Conservation (phyloP, 2,113 vertebrate species). For the Mungos mungo region DNA sequence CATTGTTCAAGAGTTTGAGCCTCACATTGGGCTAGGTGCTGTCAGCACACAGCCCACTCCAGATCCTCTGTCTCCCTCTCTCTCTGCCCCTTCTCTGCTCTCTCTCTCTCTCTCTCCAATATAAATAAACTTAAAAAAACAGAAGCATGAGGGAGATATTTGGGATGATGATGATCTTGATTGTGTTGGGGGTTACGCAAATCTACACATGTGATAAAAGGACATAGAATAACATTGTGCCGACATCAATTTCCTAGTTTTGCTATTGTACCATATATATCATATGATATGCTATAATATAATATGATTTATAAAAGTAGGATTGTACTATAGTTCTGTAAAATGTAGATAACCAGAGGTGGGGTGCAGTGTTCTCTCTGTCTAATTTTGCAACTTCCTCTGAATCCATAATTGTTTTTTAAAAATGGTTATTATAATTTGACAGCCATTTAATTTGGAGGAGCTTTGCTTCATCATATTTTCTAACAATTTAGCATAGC, state of each 20-base stretch:
- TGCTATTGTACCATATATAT: background rate
- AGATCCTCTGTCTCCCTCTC: too few species aligned
- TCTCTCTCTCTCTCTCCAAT: too few species aligned
- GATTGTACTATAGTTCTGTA: background rate
- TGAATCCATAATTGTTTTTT: background rate
- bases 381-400: background rate
- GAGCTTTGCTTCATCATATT: background rate
- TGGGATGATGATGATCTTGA: background rate
- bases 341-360: background rate
- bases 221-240: background rate
- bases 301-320: background rate
- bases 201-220: background rate
- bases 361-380: background rate
- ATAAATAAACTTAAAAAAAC: too few species aligned
- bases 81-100: too few species aligned
- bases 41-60: too few species aligned
- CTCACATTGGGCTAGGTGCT: too few species aligned
- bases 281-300: too few species aligned
- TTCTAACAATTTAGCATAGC: background rate
- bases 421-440: background rate
- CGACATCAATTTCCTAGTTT: background rate
- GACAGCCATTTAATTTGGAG: conserved; percentile 5
- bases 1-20: too few species aligned
- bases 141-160: background rate
- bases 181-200: background rate